Percentiles rank a stretch among this genome's conserved stretches.
Conservation (phyloP, 2,113 vertebrate genomes). For the Melanocharis versteri region DNA sequence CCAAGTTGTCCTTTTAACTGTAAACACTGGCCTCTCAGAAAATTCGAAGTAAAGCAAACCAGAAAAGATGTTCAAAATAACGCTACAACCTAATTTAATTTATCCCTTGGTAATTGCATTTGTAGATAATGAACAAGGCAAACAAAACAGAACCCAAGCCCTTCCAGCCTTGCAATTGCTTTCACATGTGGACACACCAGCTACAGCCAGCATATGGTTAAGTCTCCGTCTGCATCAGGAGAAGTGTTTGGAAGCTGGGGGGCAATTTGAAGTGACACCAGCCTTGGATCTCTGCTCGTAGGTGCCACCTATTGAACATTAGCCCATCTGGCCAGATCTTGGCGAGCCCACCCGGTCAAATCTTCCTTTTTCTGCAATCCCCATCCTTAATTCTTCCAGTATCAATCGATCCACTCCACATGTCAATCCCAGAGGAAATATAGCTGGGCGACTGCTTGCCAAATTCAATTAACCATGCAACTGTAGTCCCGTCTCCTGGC, state of each 20-base stretch:
- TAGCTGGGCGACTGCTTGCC: background rate
- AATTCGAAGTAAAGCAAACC: slow-evolving; percentile 54
- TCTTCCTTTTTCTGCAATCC: background rate
- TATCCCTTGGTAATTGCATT: slow-evolving; percentile 64
- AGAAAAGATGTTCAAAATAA: slow-evolving; percentile 60
- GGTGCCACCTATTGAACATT: background rate
- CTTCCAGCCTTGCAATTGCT: slow-evolving; percentile 34
- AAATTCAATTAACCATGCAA: background rate
- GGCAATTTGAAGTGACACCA: background rate
- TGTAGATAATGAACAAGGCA: slow-evolving; percentile 62
- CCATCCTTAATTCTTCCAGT: background rate
- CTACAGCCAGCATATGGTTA: slow-evolving; percentile 13
- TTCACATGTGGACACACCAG: background rate
- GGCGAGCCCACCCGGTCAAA: accelerated
- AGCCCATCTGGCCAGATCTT: background rate
- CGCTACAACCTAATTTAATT: slow-evolving; percentile 64
- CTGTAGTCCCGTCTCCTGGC: background rate
- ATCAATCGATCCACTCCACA: background rate
- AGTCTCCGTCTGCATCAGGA: background rate
- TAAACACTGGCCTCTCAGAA: slow-evolving; percentile 63
- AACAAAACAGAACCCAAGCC: slow-evolving; percentile 42
- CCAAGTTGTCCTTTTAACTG: slow-evolving; percentile 57
- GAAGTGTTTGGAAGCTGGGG: background rate
- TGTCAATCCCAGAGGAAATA: accelerated
- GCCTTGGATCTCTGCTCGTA: background rate